phyloP scores from a whole-genome alignment of 2,113 vertebrate species.

The Gymnogyps californianus region DNA sequence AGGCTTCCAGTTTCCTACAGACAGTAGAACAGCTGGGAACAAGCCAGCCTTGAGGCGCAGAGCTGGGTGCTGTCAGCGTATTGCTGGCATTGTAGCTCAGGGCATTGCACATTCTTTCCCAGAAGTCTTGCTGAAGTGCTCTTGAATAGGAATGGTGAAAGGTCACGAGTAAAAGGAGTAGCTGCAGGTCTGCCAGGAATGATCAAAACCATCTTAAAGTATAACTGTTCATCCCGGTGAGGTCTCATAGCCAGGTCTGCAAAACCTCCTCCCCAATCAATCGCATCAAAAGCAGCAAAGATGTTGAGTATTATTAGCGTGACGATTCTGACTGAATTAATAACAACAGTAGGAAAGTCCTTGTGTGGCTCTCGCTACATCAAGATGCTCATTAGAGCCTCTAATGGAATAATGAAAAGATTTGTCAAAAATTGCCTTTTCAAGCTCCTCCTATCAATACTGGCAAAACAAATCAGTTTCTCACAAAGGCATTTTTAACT shows the following conservation, averaged over 20 bases:
- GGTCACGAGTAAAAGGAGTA: not conserved
- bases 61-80: not conserved
- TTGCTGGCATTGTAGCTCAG: not conserved
- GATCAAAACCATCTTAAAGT: not conserved
- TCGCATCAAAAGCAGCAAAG: not conserved
- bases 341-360: not conserved
- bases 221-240: not conserved
- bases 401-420: not conserved
- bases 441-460: not conserved
- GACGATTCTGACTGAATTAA: not conserved
- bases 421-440: not conserved
- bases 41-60: not conserved
- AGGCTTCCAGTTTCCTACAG: slow-evolving; percentile 17
- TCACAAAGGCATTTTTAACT: not conserved
- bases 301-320: not conserved
- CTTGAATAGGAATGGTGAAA: slow-evolving; percentile 23
- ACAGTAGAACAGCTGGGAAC: slow-evolving; percentile 22
- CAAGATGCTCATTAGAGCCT: not conserved
- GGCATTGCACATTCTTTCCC: slow-evolving; percentile 1
- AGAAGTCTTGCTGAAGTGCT: slow-evolving; percentile 19
- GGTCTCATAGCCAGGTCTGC: not conserved
- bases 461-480: not conserved
- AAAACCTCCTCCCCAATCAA: slow-evolving; percentile 11
- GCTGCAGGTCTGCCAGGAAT: not conserved
- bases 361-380: not conserved